Conservation (phyloP, 1,140 invertebrate genomes). For the Drosophila erecta region DNA sequence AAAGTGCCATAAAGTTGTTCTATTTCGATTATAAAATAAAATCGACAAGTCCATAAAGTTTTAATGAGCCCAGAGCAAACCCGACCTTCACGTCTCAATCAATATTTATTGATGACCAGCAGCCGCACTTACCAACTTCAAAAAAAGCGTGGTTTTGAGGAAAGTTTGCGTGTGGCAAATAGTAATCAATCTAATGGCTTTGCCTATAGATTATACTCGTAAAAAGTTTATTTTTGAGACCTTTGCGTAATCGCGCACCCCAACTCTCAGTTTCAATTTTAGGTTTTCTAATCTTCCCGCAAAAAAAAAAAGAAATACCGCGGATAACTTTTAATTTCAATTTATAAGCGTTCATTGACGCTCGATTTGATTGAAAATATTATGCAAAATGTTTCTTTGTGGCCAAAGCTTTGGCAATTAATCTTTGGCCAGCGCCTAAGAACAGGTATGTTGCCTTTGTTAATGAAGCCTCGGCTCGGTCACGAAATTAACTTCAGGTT, state of each 20-base stretch:
- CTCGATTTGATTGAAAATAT: conserved; percentile 61
- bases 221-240: conserved; percentile 65
- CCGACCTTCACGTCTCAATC: conserved; percentile 40
- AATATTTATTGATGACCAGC: conserved; percentile 45
- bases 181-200: conserved; percentile 56
- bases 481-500: conserved; percentile 38
- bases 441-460: conserved; percentile 74
- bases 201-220: conserved; percentile 28
- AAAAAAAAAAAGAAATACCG: conserved; percentile 11
- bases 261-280: conserved; percentile 65
- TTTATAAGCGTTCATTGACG: conserved; percentile 73
- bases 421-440: conserved; percentile 57
- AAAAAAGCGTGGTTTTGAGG: conserved; percentile 41
- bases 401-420: conserved; percentile 56
- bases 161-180: conserved; percentile 56
- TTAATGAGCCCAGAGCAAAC: conserved; percentile 31
- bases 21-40: conserved; percentile 38
- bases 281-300: conserved; percentile 19
- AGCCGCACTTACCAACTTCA: conserved; percentile 19
- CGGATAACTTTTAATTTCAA: conserved; percentile 69
- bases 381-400: conserved; percentile 61
- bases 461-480: conserved; percentile 54
- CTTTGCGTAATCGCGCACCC: conserved; percentile 63
- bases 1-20: conserved; percentile 41
- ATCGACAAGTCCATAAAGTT: conserved; percentile 31